A percentile compares a stretch with the other conserved stretches of the same genome.
Conservation (phyloP, 2,888 invertebrate genomes). For the Eumacrocentrus americanus region DNA sequence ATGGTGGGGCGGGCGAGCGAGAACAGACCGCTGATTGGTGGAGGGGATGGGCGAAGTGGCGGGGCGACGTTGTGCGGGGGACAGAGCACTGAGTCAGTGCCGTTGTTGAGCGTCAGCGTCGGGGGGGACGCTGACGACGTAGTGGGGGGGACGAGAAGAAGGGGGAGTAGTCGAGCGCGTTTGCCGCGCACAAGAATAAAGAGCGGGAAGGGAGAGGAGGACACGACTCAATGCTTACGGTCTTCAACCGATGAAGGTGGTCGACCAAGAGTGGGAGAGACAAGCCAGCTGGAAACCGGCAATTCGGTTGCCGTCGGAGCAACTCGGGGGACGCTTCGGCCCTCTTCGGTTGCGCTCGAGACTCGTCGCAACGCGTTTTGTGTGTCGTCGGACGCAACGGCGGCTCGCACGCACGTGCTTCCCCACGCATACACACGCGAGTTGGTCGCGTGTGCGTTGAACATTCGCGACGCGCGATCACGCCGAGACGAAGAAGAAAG, state of each 20-base stretch:
- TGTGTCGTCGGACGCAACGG: not conserved
- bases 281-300: conserved; percentile 20
- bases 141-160: conserved; percentile 16
- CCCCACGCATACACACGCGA: not conserved
- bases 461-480: conserved; percentile 9
- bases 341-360: conserved; percentile 14
- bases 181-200: conserved; percentile 23
- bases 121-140: conserved; percentile 26
- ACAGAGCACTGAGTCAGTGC: conserved; percentile 34
- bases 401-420: conserved; percentile 27
- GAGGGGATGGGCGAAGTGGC: conserved; percentile 14
- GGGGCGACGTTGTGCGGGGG: conserved; percentile 35
- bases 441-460: conserved; percentile 15
- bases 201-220: conserved; percentile 14
- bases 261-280: conserved; percentile 10
- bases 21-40: conserved; percentile 21
- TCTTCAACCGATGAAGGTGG: conserved; percentile 17
- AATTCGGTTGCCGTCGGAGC: conserved; percentile 11
- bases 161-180: conserved; percentile 10
- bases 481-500: conserved; percentile 1
- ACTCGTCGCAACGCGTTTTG: conserved; percentile 5
- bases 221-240: conserved; percentile 5
- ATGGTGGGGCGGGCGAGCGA: conserved; percentile 28
- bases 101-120: conserved; percentile 29
- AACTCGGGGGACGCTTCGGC: conserved; percentile 19